Evolutionary conservation across 2,888 invertebrate species (phyloP).

Genomic region (Leptinotarsa juncta): DNA sequence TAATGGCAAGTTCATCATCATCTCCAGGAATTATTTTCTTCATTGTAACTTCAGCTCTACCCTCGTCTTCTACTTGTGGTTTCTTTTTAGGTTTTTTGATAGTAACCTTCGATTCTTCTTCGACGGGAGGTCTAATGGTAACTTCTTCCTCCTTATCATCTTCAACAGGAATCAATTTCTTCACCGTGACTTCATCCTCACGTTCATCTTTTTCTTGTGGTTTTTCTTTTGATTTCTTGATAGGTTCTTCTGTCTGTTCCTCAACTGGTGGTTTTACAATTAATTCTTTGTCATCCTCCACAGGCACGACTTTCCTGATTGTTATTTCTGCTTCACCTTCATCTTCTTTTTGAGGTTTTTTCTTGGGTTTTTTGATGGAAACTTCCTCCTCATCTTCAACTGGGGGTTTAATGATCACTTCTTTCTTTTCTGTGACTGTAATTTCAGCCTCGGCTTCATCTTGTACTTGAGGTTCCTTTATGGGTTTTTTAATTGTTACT

Average conservation of each 20-base stretch:
- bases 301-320: constrained; percentile 53
- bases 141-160: constrained; percentile 59
- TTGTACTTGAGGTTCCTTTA: constrained; percentile 51
- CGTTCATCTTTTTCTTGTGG: constrained; percentile 55
- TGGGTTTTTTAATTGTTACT: constrained; percentile 42
- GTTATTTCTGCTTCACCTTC: constrained; percentile 47
- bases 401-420: constrained; percentile 31
- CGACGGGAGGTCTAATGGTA: constrained; percentile 38
- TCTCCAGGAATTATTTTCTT: constrained; percentile 42
- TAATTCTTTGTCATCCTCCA: constrained; percentile 62
- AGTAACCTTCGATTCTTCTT: constrained; percentile 52
- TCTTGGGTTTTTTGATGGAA: constrained; percentile 49
- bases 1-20: constrained; percentile 76
- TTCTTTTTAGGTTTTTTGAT: constrained; percentile 37
- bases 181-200: constrained; percentile 52
- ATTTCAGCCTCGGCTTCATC: constrained; percentile 55
- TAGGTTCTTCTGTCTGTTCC: constrained; percentile 51
- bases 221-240: constrained; percentile 44
- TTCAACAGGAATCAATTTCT: constrained; percentile 63
- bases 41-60: constrained; percentile 52
- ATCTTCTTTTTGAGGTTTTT: constrained; percentile 54
- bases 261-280: constrained; percentile 47
- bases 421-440: constrained; percentile 57
- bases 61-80: constrained; percentile 48
- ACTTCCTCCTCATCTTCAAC: constrained; percentile 53